Evolutionary conservation across 2,113 vertebrate genomes (phyloP).

Genomic region (Puma concolor): DNA sequence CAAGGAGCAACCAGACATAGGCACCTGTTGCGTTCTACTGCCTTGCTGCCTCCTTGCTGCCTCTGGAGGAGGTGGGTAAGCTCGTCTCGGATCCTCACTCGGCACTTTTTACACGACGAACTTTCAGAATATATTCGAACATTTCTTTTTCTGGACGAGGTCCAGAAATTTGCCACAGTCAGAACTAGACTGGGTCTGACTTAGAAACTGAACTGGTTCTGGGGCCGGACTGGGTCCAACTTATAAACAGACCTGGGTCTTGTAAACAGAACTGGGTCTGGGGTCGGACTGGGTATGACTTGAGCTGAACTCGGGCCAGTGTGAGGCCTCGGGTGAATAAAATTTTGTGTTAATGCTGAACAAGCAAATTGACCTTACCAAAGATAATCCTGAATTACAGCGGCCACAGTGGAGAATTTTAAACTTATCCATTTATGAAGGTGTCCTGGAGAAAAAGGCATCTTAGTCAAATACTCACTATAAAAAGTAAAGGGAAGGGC

Average conservation of each 20-base stretch:
- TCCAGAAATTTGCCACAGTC: not conserved
- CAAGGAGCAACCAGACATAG: not conserved
- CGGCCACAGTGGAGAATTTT: not conserved
- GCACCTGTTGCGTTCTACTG: not conserved
- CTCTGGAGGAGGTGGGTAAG: not conserved
- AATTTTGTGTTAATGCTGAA: not conserved
- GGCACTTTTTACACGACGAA: not conserved
- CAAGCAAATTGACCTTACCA: not conserved
- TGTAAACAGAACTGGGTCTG: not conserved
- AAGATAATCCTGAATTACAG: not conserved
- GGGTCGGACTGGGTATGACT: not conserved
- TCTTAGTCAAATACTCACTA: not conserved
- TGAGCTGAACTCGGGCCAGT: not conserved
- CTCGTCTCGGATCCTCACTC: not conserved
- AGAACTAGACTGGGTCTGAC: not conserved
- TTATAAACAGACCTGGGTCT: not conserved
- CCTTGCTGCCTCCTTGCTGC: not conserved
- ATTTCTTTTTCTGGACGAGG: not conserved
- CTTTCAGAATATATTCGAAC: not conserved
- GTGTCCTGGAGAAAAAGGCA: not conserved
- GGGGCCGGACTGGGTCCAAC: not conserved
- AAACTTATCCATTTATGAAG: not conserved
- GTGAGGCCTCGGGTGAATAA: not conserved
- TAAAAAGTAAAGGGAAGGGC: not conserved
- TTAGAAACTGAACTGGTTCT: not conserved